Evolutionary conservation across 2,797 vertebrate species (phyloP).

Genomic region (Takifugu ocellatus): DNA sequence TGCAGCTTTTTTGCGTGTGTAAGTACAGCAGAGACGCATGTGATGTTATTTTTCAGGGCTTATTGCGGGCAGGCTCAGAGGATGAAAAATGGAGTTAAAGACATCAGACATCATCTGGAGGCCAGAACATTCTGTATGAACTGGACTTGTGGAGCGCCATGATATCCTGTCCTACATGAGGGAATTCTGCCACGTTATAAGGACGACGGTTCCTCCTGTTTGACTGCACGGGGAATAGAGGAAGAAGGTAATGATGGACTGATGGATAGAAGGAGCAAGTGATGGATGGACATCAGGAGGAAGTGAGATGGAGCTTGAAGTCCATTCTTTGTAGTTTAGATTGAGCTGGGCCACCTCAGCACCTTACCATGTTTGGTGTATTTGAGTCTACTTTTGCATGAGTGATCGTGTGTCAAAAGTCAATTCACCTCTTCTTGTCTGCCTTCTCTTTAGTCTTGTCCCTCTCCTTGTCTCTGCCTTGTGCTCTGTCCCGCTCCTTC

Average conservation of each 20-base stretch:
- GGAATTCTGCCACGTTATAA: constrained; percentile 54
- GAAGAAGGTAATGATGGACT: constrained; percentile 46
- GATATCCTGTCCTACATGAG: constrained; percentile 44
- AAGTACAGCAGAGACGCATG: constrained; percentile 41
- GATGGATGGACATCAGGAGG: constrained; percentile 51
- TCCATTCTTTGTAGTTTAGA: constrained; percentile 17
- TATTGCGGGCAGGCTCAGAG: constrained; percentile 61
- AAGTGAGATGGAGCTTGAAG: constrained; percentile 34
- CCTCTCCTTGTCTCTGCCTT: constrained; percentile 69
- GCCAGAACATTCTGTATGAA: constrained; percentile 37
- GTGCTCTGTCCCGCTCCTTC: constrained; percentile 75
- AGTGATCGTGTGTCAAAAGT: background rate
- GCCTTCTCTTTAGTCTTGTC: constrained; percentile 78
- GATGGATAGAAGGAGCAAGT: constrained; percentile 48
- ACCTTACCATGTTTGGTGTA: constrained; percentile 4
- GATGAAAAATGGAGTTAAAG: constrained; percentile 40
- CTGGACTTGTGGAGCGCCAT: constrained; percentile 17
- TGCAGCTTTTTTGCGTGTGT: background rate
- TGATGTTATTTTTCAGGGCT: constrained; percentile 54
- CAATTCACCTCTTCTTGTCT: constrained; percentile 77
- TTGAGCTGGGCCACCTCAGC: constrained; percentile 13
- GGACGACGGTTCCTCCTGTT: constrained; percentile 13
- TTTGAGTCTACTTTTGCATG: constrained; percentile 13
- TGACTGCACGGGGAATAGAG: constrained; percentile 43
- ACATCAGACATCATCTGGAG: constrained; percentile 48